These are phyloP conservation scores for Lynx canadensis DNA, from an alignment of 2,113 vertebrate genomes.

Conservation along the genomic window DNA sequence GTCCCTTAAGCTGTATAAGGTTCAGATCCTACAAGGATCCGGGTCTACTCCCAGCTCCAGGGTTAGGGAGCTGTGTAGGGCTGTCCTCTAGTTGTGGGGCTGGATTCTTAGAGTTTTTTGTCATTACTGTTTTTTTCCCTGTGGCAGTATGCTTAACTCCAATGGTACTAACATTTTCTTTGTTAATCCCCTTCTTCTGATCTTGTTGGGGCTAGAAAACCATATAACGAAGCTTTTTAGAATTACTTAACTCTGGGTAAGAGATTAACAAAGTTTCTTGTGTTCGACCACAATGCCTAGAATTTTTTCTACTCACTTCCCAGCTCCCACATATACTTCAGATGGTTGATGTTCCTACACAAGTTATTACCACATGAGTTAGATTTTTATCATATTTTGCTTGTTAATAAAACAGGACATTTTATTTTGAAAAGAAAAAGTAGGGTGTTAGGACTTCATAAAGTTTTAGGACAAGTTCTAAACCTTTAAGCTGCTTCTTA, in stretches of 20 bases:
- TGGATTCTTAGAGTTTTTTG: not conserved
- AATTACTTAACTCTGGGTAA: not conserved
- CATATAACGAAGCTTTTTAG: not conserved
- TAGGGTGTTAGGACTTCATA: not conserved
- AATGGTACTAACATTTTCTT: not conserved
- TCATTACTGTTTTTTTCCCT: not conserved
- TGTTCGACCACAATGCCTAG: not conserved
- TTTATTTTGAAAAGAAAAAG: not conserved
- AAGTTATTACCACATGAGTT: not conserved
- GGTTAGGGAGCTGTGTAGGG: not conserved
- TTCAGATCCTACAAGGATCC: not conserved
- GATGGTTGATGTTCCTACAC: not conserved
- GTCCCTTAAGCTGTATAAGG: not conserved
- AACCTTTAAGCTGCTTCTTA: not conserved
- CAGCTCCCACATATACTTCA: not conserved
- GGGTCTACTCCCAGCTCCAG: not conserved
- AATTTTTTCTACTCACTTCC: not conserved
- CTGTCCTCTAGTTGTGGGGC: not conserved
- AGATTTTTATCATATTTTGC: not conserved
- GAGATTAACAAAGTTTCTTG: not conserved
- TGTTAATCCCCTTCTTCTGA: not conserved
- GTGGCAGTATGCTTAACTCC: not conserved
- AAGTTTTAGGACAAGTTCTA: not conserved
- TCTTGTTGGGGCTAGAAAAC: constrained; percentile 14
- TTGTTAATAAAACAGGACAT: not conserved